Evolutionary conservation across 2,888 invertebrate species (phyloP).

Genomic region (Odontomyia ornata): DNA sequence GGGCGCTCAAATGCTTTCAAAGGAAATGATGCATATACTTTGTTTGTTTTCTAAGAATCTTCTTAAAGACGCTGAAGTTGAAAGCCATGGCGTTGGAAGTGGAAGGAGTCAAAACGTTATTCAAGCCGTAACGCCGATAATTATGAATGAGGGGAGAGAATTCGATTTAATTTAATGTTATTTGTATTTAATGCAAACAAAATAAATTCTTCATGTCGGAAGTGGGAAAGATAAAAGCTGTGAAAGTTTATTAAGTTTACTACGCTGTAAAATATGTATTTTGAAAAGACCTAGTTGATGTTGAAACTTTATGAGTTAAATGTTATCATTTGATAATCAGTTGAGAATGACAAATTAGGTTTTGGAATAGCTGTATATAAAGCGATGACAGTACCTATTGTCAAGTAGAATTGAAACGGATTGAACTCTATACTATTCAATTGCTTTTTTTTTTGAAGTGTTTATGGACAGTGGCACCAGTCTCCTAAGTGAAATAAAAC

Average conservation of each 20-base stretch:
- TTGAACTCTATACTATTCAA: too few species aligned
- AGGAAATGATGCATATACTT: neutral
- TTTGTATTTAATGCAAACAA: conserved; percentile 17
- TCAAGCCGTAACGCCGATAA: neutral
- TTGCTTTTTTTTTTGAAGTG: too few species aligned
- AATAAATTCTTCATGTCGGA: neutral
- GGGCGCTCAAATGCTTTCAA: neutral
- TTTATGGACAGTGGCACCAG: too few species aligned
- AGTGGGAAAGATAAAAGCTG: neutral
- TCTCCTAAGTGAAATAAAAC: too few species aligned
- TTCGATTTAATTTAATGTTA: conserved; percentile 8
- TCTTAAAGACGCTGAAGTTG: neutral
- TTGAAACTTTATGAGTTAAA: neutral
- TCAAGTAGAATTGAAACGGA: too few species aligned
- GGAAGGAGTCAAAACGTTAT: neutral
- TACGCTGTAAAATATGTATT: neutral
- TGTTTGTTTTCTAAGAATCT: neutral
- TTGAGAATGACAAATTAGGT: too few species aligned
- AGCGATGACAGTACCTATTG: too few species aligned
- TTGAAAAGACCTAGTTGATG: neutral
- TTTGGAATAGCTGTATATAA: too few species aligned
- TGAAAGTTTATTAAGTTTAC: neutral
- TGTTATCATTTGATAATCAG: too few species aligned
- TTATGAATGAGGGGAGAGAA: neutral
- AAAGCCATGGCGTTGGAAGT: neutral